Evolutionary conservation across 2,113 vertebrate species (phyloP).

Genomic region (Nerophis ophidion): DNA sequence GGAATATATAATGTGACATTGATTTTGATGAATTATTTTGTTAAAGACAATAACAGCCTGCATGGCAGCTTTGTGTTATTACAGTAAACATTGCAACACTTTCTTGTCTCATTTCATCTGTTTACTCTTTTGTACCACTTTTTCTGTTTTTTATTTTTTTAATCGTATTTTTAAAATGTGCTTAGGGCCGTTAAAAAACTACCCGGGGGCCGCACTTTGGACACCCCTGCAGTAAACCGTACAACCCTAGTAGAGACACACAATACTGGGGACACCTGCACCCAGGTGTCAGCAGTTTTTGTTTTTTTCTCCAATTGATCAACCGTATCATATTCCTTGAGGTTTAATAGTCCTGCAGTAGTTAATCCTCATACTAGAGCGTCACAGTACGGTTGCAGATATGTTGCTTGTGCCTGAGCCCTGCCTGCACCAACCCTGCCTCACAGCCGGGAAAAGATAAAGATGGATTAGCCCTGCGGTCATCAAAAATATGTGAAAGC

Average conservation of each 20-base stretch:
- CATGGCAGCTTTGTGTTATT: no score
- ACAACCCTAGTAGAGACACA: background rate
- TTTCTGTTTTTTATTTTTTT: no score
- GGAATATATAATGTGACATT: no score
- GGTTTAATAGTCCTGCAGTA: constrained; percentile 26
- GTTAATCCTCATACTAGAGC: constrained; percentile 23
- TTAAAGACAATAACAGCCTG: no score
- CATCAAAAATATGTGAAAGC: constrained; percentile 26
- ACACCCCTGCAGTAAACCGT: no score
- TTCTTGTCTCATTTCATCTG: no score
- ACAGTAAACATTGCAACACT: no score
- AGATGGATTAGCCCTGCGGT: constrained; percentile 28
- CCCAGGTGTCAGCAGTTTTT: background rate
- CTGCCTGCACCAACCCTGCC: constrained; percentile 11
- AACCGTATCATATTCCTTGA: constrained; percentile 33
- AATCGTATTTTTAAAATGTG: no score
- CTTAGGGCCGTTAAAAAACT: no score
- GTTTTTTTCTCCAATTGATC: constrained; percentile 24
- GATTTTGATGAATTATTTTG: no score
- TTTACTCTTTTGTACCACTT: no score
- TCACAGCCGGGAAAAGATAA: constrained; percentile 39
- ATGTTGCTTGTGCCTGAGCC: constrained; percentile 13
- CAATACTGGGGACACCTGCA: background rate
- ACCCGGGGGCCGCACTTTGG: no score
- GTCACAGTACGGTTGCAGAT: constrained; percentile 2